Conservation (phyloP, 1,140 invertebrate genomes). For the Ceratitis capitata region DNA sequence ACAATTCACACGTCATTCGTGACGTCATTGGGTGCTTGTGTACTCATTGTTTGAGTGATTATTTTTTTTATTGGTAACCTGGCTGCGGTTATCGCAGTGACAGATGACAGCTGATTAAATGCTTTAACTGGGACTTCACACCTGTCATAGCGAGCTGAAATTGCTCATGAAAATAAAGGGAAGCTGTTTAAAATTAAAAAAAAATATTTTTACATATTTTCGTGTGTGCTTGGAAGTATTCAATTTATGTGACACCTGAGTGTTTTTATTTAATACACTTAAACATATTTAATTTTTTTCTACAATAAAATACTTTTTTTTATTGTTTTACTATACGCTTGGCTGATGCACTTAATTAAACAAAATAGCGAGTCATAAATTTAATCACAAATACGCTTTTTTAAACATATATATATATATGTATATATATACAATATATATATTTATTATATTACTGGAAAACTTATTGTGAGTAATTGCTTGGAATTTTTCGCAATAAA, state of each 20-base stretch:
- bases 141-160: no score
- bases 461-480: not conserved
- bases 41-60: not conserved
- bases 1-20: no score
- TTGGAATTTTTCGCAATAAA: conserved; percentile 1
- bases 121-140: not conserved
- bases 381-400: not conserved
- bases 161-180: no score
- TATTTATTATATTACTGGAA: not conserved
- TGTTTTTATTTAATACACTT: no score
- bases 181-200: no score
- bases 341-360: not conserved
- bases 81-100: not conserved
- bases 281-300: not conserved
- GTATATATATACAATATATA: not conserved
- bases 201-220: no score
- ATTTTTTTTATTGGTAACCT: not conserved
- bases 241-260: not conserved
- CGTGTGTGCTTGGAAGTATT: no score
- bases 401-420: no score
- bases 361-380: not conserved
- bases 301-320: not conserved
- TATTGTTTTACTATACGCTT: not conserved
- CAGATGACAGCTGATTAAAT: not conserved
- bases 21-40: not conserved